A percentile compares a stretch with the other conserved stretches of the same genome.
Evolutionary conservation across 2,797 vertebrate genomes (phyloP).

Genomic region (Pogoniulus pusillus): DNA sequence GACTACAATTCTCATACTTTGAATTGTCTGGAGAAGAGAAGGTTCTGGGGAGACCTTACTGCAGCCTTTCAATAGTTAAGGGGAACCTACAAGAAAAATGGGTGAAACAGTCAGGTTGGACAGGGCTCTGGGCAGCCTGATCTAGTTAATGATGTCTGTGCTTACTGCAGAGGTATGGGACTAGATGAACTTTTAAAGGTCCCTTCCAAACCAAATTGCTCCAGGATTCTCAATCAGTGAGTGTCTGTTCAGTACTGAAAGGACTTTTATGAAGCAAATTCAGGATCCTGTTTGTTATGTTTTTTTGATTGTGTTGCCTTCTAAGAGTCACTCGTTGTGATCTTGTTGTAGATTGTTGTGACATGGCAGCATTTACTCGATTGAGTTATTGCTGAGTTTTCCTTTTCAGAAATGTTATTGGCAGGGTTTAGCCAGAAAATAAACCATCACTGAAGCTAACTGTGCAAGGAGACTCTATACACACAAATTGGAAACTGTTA

Average conservation of each 20-base stretch:
- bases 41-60: too few relatives aligned
- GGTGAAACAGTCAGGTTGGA: too few relatives aligned
- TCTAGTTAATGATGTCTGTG: too few relatives aligned
- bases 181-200: too few relatives aligned
- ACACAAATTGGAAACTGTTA: neutral
- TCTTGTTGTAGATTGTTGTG: neutral
- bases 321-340: neutral
- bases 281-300: neutral
- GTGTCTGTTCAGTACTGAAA: neutral
- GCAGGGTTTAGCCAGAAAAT: slow-evolving; percentile 25
- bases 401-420: slow-evolving; percentile 20
- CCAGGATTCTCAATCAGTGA: neutral
- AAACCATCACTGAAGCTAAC: neutral
- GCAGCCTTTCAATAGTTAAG: too few relatives aligned
- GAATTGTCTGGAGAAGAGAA: neutral
- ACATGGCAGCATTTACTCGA: neutral
- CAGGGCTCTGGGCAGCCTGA: too few relatives aligned
- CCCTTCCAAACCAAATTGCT: too few relatives aligned
- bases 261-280: neutral
- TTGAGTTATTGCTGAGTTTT: slow-evolving; percentile 14
- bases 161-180: too few relatives aligned
- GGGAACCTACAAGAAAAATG: too few relatives aligned
- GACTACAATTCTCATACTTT: neutral
- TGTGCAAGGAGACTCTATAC: neutral
- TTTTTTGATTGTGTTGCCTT: neutral